phyloP scores from a whole-genome alignment of 2,888 invertebrate genomes.

The Macaria notata region DNA sequence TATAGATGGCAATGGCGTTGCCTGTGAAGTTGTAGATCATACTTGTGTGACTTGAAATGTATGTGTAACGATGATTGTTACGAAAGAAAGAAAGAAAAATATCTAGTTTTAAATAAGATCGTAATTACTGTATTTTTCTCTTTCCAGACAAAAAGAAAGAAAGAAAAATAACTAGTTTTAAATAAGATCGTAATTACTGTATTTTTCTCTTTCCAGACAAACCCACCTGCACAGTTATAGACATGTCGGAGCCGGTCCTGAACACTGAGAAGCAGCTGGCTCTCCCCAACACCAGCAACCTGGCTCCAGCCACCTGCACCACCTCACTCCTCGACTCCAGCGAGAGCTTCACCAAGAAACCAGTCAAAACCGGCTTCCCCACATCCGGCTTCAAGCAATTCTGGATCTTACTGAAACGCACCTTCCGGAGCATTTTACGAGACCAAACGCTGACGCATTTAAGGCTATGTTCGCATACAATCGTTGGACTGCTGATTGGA shows the following conservation, averaged over 20 bases:
- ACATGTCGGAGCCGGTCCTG: slow-evolving; percentile 72
- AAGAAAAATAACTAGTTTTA: no score
- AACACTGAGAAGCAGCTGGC: slow-evolving; percentile 63
- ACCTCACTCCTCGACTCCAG: slow-evolving; percentile 87
- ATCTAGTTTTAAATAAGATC: no score
- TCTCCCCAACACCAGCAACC: slow-evolving; percentile 61
- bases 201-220: slow-evolving; percentile 63
- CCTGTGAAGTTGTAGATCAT: no score
- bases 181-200: no score
- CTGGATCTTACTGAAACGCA: slow-evolving; percentile 92
- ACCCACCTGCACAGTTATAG: slow-evolving; percentile 77
- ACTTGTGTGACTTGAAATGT: no score
- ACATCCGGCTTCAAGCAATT: slow-evolving; percentile 93
- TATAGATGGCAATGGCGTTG: no score
- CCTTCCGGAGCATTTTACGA: slow-evolving; percentile 90
- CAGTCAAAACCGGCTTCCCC: slow-evolving; percentile 88
- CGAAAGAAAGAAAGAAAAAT: no score
- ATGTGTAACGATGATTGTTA: no score
- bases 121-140: neutral
- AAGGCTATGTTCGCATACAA: slow-evolving; percentile 92
- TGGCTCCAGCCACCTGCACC: slow-evolving; percentile 85
- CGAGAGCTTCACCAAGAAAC: slow-evolving; percentile 86
- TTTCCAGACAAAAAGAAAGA: slow-evolving; percentile 70
- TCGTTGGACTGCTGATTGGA: slow-evolving; percentile 95
- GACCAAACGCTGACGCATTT: slow-evolving; percentile 95